These are phyloP conservation scores for Drosophila trapezifrons DNA, from an alignment of 1,140 invertebrate genomes.

Conservation along the genomic window DNA sequence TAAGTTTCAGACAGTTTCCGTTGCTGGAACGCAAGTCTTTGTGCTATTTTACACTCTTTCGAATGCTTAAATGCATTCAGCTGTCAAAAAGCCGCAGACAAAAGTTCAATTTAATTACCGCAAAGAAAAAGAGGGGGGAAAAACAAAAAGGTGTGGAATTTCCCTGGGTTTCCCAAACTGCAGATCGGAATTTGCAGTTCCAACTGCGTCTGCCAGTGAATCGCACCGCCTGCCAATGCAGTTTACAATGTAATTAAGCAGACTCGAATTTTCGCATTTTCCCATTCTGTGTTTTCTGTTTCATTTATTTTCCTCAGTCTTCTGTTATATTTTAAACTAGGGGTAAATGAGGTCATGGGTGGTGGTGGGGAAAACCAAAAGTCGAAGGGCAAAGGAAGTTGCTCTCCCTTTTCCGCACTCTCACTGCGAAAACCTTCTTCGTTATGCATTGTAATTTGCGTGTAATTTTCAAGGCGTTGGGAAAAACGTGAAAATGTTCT, in stretches of 20 bases:
- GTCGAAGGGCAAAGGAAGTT: constrained; percentile 23
- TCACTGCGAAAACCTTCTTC: constrained; percentile 45
- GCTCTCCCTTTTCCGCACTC: constrained; percentile 18
- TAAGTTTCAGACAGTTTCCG: constrained; percentile 2
- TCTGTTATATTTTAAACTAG: background rate
- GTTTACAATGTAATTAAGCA: constrained; percentile 66
- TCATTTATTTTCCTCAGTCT: background rate
- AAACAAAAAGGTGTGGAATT: constrained; percentile 26
- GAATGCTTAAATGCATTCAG: constrained; percentile 54
- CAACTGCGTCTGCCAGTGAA: constrained; percentile 33
- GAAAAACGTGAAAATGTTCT: constrained; percentile 67
- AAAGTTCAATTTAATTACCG: constrained; percentile 64
- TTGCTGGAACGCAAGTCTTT: constrained; percentile 22
- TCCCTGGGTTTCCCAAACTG: background rate
- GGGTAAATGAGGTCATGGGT: constrained; percentile 34
- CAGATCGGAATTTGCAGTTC: constrained; percentile 7
- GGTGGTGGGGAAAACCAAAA: constrained; percentile 16
- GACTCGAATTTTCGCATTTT: constrained; percentile 21
- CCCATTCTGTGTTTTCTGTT: background rate
- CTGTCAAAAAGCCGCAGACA: constrained; percentile 54
- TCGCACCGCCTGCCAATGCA: constrained; percentile 43
- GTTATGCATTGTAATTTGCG: constrained; percentile 79
- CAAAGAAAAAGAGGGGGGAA: constrained; percentile 34
- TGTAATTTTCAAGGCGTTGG: constrained; percentile 70
- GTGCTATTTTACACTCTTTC: constrained; percentile 43